Base-by-base conservation (phyloP, 2,888 invertebrate species). In the Agrenia bidenticulata region DNA sequence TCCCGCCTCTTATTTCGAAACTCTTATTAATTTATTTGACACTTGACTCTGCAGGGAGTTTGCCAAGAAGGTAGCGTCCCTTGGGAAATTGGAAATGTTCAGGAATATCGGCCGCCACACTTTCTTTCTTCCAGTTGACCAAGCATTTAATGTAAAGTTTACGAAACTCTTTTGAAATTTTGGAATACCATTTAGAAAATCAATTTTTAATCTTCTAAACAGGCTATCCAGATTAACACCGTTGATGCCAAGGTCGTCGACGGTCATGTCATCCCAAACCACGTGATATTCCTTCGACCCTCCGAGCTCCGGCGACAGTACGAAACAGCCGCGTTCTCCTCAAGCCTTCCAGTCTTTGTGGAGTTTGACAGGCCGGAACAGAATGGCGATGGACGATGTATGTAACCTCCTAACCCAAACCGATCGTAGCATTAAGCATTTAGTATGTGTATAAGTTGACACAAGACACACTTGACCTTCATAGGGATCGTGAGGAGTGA, bases 71-170 rank as follows among this genome's bases (percentile, higher is more conserved):
- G 93, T 90, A 80, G 85, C 89, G 60, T 88, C 89, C 77, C 87
- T 89, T 79, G 88, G 92, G 67, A 83, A 85, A 77, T 83, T 87
- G 78, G 85, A 87, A 64, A 85, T 91, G 51, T 92, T 89, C 80
- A 87, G 86, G 77, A 86, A 86, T 37, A 88, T 88, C 73, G 92
- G 92, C 56, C 85, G 87, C 66, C 89, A 89, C 80, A 94, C 94
- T 17, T 94, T 92, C 81, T 91, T 94, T 79, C 88, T 94, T 77
- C 94, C 94, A 7, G 88, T 94, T 50, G 93, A 94, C 80, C 90
- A 91, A 79, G 92, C 92, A 65, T 91, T 92, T 77, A 89, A 89
- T 86, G 92, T 92, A 82, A 82, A 9, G 21, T 19, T 11, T n/a
- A n/a, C n/a, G n/a, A n/a, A n/a, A n/a, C n/a, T n/a, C n/a, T n/a